phyloP scores from a whole-genome alignment of 2,113 vertebrate species.

The Pristiophorus japonicus region DNA sequence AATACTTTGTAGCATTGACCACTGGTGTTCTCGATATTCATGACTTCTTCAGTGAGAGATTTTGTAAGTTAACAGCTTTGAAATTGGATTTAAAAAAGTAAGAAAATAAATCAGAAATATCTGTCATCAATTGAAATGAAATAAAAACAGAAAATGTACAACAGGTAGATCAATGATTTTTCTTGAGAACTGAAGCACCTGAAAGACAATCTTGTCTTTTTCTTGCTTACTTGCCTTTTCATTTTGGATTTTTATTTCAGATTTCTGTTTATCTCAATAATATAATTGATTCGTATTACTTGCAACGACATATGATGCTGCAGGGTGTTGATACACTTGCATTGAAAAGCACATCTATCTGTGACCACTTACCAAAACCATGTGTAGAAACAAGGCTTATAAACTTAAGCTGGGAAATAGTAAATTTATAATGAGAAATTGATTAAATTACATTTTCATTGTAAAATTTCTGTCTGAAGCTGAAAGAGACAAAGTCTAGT shows the following conservation, averaged over 20 bases:
- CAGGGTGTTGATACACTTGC: background rate
- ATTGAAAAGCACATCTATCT: background rate
- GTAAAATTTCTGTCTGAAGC: background rate
- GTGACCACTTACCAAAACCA: background rate
- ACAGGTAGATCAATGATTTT: background rate
- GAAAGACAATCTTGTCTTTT: background rate
- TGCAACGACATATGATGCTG: background rate
- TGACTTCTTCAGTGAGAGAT: background rate
- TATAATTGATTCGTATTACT: background rate
- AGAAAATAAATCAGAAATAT: background rate
- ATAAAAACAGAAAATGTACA: background rate
- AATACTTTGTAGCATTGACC: background rate
- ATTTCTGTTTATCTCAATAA: background rate
- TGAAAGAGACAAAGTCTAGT: background rate
- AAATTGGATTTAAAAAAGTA: background rate
- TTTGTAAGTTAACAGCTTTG: background rate
- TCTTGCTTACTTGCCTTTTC: background rate
- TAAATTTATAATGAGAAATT: background rate
- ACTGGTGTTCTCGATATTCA: background rate
- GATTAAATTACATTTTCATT: background rate
- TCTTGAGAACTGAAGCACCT: background rate
- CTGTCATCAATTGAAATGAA: background rate
- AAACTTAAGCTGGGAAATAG: background rate
- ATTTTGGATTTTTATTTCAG: background rate
- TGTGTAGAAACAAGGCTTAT: background rate